Percentiles rank a stretch among this genome's conserved stretches.
Conservation (phyloP, 1,140 invertebrate genomes). For the Heliconius himera region DNA sequence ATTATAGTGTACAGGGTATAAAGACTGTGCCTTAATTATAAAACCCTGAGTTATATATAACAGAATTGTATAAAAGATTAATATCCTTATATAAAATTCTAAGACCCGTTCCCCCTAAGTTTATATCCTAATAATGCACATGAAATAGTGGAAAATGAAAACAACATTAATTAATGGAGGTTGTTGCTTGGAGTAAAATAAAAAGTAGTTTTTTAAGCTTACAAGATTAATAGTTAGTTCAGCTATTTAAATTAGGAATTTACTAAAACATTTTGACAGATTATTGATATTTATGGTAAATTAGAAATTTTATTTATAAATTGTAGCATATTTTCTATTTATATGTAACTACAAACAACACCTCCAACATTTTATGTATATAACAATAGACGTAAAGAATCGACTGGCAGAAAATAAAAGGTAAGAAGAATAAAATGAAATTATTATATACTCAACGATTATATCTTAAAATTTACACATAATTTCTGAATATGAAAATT, state of each 20-base stretch:
- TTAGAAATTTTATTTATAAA: background rate
- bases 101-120: slow-evolving; percentile 26
- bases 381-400: background rate
- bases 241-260: too few relatives aligned
- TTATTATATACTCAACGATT: too few relatives aligned
- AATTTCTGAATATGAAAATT: too few relatives aligned
- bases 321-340: background rate
- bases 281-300: background rate
- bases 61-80: background rate
- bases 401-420: background rate
- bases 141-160: slow-evolving; percentile 29
- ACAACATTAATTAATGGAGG: slow-evolving; percentile 34
- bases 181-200: background rate
- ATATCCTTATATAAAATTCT: slow-evolving; percentile 16
- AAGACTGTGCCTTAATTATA: background rate
- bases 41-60: background rate
- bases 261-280: background rate
- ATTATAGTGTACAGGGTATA: background rate
- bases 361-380: background rate
- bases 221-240: background rate
- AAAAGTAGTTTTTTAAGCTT: background rate
- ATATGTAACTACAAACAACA: slow-evolving; percentile 14
- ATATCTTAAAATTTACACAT: too few relatives aligned
- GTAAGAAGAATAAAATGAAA: too few relatives aligned
- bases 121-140: slow-evolving; percentile 24